A percentile compares a stretch with the other conserved stretches of the same genome.
phyloP scores from a whole-genome alignment of 37 sponge, comb jelly and placozoan species.

The Cladorhizidae sp. region DNA sequence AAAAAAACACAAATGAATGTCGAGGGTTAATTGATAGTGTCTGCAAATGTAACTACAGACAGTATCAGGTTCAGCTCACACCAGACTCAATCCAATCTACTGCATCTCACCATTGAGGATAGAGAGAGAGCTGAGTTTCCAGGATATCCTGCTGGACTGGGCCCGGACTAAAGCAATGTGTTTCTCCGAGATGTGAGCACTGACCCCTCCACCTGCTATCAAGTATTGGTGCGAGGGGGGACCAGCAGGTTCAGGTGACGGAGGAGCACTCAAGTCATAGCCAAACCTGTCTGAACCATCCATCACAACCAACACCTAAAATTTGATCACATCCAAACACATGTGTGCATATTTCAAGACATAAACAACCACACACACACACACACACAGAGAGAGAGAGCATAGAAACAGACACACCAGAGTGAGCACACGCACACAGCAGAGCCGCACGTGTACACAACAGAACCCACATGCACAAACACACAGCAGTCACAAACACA shows the following conservation, averaged over 20 bases:
- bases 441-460: too few relatives aligned
- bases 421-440: not conserved
- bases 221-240: constrained; percentile 26
- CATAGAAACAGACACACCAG: not conserved
- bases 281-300: constrained; percentile 46
- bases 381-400: not conserved
- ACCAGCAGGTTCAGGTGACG: not conserved
- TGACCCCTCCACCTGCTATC: constrained; percentile 72
- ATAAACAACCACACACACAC: too few relatives aligned
- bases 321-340: too few relatives aligned
- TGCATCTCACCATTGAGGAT: constrained; percentile 52
- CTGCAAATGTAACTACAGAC: too few relatives aligned
- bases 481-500: too few relatives aligned
- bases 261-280: not conserved
- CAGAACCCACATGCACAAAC: too few relatives aligned
- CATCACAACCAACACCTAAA: constrained; percentile 48
- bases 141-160: constrained; percentile 16
- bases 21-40: too few relatives aligned
- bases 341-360: too few relatives aligned
- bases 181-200: constrained; percentile 21
- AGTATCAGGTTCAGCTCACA: too few relatives aligned
- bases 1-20: too few relatives aligned
- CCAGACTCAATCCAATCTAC: too few relatives aligned
- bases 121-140: constrained; percentile 55
- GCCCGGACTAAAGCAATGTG: constrained; percentile 54